These are phyloP conservation scores for Pandion haliaetus DNA, from an alignment of 2,113 vertebrate species.

Conservation along the genomic window DNA sequence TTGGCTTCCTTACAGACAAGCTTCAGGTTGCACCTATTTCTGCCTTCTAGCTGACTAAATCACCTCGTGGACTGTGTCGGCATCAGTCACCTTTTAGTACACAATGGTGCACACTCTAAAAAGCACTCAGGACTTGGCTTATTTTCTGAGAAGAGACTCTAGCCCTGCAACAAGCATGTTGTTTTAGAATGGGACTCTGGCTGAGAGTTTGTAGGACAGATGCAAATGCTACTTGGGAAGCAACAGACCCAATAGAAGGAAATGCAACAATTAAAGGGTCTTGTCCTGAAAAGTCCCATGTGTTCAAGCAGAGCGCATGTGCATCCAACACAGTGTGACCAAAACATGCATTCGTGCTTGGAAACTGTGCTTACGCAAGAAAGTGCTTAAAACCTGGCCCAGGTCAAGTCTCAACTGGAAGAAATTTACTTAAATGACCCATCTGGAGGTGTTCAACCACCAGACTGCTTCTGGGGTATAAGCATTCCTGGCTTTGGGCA, in stretches of 20 bases:
- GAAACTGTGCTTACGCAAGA: conserved; percentile 18
- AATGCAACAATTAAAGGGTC: background rate
- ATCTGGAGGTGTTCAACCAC: conserved; percentile 48
- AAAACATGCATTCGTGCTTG: background rate
- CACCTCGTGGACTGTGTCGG: background rate
- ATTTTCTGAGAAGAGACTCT: background rate
- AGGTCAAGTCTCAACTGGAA: conserved; percentile 38
- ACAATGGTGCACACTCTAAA: background rate
- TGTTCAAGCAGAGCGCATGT: background rate
- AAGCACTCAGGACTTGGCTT: background rate
- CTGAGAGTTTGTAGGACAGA: background rate
- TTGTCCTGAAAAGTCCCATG: conserved; percentile 3
- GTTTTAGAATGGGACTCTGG: background rate
- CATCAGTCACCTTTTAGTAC: background rate
- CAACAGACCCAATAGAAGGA: background rate
- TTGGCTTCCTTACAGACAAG: background rate
- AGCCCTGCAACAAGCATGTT: background rate
- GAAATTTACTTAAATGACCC: conserved; percentile 26
- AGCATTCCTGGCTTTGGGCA: conserved; percentile 1
- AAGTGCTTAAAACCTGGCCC: conserved; percentile 10
- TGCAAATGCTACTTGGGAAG: background rate
- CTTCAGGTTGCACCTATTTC: background rate
- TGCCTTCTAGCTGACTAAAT: background rate
- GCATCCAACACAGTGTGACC: background rate
- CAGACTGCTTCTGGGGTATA: conserved; percentile 6